Conservation (phyloP, 2,888 invertebrate species). For the Cheilosia vulpina region DNA sequence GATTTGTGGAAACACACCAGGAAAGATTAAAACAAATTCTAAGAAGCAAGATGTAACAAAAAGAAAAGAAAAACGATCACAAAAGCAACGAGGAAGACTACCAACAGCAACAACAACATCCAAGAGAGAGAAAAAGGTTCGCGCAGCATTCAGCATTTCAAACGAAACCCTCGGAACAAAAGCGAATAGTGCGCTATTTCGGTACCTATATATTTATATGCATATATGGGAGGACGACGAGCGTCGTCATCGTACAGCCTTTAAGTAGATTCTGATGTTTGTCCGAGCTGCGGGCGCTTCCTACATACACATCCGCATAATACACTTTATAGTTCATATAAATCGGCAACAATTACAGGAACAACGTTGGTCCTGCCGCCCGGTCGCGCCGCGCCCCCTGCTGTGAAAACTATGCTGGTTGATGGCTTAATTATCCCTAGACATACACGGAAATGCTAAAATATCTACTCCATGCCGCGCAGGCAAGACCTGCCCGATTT, state of each 20-base stretch:
- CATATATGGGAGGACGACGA: constrained; percentile 23
- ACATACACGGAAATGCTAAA: constrained; percentile 77
- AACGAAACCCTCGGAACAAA: constrained; percentile 59
- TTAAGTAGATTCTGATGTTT: constrained; percentile 70
- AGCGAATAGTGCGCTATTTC: constrained; percentile 57
- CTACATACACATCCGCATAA: constrained; percentile 38
- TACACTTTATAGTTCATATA: constrained; percentile 19
- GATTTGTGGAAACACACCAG: constrained; percentile 71
- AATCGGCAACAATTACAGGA: constrained; percentile 68
- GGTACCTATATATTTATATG: background rate
- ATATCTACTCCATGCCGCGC: constrained; percentile 49
- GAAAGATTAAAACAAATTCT: constrained; percentile 73
- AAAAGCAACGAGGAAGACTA: constrained; percentile 39
- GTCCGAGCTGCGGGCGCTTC: constrained; percentile 69
- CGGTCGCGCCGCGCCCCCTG: constrained; percentile 60
- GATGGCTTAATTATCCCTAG: constrained; percentile 74
- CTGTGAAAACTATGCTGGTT: constrained; percentile 74
- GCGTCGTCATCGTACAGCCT: constrained; percentile 18
- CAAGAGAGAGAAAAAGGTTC: constrained; percentile 60
- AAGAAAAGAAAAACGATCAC: constrained; percentile 31
- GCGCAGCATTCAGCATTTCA: constrained; percentile 66
- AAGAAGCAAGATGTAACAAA: constrained; percentile 71
- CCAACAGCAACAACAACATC: constrained; percentile 36
- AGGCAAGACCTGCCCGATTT: constrained; percentile 27
- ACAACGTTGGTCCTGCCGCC: constrained; percentile 51